Conservation (phyloP, 2,113 vertebrate genomes). For the Carassius gibelio region DNA sequence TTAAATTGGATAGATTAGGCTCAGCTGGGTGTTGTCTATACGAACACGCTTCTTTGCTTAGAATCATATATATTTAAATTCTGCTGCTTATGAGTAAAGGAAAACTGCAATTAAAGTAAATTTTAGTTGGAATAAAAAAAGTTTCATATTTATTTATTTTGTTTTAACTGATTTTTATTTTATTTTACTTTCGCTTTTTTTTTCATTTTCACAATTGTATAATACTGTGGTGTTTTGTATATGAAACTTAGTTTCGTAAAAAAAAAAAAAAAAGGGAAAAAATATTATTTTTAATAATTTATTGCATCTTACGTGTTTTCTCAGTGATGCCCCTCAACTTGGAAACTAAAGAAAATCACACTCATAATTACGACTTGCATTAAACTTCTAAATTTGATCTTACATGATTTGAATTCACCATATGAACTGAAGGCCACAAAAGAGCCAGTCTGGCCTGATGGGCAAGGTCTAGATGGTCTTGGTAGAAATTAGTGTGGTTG, state of each 20-base stretch:
- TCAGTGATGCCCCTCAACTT: no score
- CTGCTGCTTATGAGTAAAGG: not conserved
- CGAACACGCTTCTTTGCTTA: conserved; percentile 17
- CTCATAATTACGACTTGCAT: no score
- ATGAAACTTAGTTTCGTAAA: no score
- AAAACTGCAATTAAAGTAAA: not conserved
- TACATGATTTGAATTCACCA: not conserved
- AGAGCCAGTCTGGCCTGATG: not conserved
- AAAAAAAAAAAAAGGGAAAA: no score
- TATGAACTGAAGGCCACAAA: not conserved
- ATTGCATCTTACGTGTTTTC: no score
- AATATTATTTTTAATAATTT: no score
- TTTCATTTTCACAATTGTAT: not conserved
- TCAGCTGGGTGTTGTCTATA: conserved; percentile 26
- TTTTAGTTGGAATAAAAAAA: no score
- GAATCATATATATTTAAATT: conserved; percentile 26
- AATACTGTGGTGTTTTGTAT: no score
- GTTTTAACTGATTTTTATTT: no score
- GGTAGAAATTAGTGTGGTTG: not conserved
- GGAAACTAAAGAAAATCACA: no score
- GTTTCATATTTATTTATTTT: no score
- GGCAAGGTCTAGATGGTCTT: not conserved
- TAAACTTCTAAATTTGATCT: not conserved
- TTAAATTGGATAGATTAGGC: conserved; percentile 39
- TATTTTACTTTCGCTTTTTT: no score